Conservation (phyloP, 2,797 vertebrate genomes). For the Tauraco hartlaubi region DNA sequence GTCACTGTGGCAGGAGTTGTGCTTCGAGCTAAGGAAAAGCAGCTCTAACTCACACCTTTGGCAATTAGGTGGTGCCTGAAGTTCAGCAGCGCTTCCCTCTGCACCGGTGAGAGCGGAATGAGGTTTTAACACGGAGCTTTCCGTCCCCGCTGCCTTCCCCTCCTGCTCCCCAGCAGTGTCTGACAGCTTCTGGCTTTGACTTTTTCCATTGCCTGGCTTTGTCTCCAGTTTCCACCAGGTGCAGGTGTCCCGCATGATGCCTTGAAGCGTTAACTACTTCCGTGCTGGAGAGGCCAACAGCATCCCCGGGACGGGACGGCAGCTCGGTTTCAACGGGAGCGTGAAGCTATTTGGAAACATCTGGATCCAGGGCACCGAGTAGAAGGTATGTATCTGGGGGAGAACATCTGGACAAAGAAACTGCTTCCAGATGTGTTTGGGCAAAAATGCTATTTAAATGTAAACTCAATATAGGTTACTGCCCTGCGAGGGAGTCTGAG, state of each 20-base stretch:
- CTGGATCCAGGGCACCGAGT: not conserved
- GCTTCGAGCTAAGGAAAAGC: not conserved
- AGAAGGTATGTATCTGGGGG: conserved; percentile 25
- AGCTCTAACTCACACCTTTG: not conserved
- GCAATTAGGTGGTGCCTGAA: not conserved
- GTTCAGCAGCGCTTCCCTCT: not conserved
- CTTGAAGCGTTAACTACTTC: not conserved
- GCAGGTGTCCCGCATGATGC: conserved; percentile 18
- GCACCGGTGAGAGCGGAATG: rapidly evolving
- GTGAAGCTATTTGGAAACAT: not conserved
- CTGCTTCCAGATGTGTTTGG: conserved; percentile 10
- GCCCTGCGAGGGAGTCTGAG: not conserved
- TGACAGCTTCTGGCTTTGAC: conserved; percentile 16
- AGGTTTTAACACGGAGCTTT: not conserved
- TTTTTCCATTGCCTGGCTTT: conserved; percentile 37
- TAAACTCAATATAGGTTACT: not conserved
- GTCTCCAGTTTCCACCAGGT: conserved; percentile 34
- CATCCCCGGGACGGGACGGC: not conserved
- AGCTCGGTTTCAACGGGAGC: rapidly evolving
- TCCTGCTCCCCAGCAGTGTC: not conserved
- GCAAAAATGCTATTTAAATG: not conserved
- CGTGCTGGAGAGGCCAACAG: not conserved
- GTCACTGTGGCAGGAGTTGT: not conserved
- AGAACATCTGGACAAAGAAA: conserved; percentile 13
- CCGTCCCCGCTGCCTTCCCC: not conserved